Conservation (phyloP, 1,140 invertebrate genomes). For the Brachionus calyciflorus region DNA sequence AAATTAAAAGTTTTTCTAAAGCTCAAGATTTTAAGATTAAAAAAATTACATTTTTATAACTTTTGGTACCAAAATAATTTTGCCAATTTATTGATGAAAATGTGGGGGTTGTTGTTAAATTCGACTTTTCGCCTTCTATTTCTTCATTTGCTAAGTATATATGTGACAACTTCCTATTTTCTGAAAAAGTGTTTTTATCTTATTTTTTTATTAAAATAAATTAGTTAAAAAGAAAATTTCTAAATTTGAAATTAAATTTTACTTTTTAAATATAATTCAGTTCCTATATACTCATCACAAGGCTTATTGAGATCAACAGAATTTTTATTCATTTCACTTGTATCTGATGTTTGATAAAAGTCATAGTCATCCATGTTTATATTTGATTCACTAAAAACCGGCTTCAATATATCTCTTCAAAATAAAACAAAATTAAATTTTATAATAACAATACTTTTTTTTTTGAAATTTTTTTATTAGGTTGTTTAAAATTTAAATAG, state of each 20-base stretch:
- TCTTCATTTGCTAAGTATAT: background rate
- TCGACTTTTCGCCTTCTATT: background rate
- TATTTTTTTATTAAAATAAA: background rate
- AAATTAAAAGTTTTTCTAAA: too few relatives aligned
- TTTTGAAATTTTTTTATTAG: background rate
- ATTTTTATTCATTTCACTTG: background rate
- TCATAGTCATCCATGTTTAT: background rate
- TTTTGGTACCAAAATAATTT: constrained; percentile 6
- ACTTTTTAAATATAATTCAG: constrained; percentile 8
- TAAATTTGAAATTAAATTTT: background rate
- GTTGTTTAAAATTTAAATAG: too few relatives aligned
- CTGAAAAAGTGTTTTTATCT: background rate
- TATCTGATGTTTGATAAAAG: background rate
- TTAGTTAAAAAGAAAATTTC: background rate
- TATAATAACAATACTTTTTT: background rate
- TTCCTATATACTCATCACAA: background rate
- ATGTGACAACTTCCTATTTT: too few relatives aligned
- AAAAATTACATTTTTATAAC: constrained; percentile 30
- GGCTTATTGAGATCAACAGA: background rate
- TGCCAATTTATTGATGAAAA: constrained; percentile 35
- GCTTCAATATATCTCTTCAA: constrained; percentile 1
- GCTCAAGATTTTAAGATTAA: background rate
- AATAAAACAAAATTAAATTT: background rate
- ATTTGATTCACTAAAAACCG: background rate
- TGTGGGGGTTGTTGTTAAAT: background rate